Evolutionary conservation across 2,113 vertebrate genomes (phyloP).

Genomic region (Cebus imitator): DNA sequence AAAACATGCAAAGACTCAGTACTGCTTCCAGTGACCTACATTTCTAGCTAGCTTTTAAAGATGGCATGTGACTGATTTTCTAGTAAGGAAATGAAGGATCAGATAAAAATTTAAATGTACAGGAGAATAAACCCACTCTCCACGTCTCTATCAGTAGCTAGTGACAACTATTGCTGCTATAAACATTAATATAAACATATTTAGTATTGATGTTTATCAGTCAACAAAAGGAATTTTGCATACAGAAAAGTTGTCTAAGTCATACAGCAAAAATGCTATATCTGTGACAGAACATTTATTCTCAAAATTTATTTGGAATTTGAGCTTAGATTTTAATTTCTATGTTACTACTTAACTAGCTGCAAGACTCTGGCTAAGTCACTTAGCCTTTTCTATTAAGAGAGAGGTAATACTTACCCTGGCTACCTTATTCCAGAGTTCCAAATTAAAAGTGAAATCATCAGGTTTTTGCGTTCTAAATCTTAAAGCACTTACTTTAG

Average conservation of each 20-base stretch:
- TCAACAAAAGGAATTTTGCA: conserved; percentile 19
- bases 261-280: neutral
- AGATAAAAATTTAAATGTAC: conserved; percentile 18
- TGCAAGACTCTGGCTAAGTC: neutral
- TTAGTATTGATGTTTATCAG: neutral
- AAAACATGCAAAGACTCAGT: conserved; percentile 36
- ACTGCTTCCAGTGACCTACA: conserved; percentile 76
- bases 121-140: neutral
- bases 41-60: conserved; percentile 68
- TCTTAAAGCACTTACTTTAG: neutral
- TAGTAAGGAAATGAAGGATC: conserved; percentile 25
- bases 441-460: conserved; percentile 30
- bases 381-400: neutral
- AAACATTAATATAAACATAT: neutral
- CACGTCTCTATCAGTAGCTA: neutral
- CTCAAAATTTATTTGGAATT: neutral
- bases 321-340: conserved; percentile 29
- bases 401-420: neutral
- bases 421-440: neutral
- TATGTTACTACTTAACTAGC: neutral
- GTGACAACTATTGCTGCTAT: neutral
- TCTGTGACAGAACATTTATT: neutral
- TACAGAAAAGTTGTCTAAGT: neutral
- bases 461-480: neutral
- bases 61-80: conserved; percentile 60